Conservation (phyloP, 1,140 invertebrate species). For the Chlorops oryzae region DNA sequence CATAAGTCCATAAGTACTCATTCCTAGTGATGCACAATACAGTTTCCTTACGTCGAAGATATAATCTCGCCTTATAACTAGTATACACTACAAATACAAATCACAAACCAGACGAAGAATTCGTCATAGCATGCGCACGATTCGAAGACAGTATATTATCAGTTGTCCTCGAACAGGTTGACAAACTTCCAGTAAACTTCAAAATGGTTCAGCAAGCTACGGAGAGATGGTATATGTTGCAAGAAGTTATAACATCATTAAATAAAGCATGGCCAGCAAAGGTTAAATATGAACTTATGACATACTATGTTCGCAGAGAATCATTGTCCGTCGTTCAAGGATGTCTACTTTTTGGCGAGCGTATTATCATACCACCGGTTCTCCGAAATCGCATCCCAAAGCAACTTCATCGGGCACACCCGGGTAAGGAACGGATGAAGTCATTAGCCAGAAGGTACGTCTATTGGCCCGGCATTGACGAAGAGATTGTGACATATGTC, state of each 20-base stretch:
- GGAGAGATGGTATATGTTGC: not conserved
- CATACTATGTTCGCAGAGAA: not conserved
- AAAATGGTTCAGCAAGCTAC: too few species aligned
- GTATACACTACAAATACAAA: too few species aligned
- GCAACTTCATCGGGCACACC: conserved; percentile 48
- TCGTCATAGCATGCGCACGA: too few species aligned
- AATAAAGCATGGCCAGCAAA: conserved; percentile 1
- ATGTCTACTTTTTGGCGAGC: conserved; percentile 8
- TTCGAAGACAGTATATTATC: too few species aligned
- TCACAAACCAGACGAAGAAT: too few species aligned
- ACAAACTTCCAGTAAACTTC: too few species aligned
- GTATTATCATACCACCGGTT: conserved; percentile 35
- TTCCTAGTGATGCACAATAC: too few species aligned
- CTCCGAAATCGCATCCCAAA: conserved; percentile 37
- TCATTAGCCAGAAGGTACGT: conserved; percentile 48
- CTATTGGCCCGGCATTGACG: conserved; percentile 51
- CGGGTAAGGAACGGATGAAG: conserved; percentile 53
- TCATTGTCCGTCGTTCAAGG: not conserved
- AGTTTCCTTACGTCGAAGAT: too few species aligned
- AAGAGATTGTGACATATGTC: conserved; percentile 43
- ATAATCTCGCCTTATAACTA: too few species aligned
- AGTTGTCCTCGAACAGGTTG: too few species aligned
- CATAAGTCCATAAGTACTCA: too few species aligned
- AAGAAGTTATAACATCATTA: not conserved
- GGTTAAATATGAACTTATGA: not conserved